phyloP scores from a whole-genome alignment of 2,113 vertebrate species.

The Xiphias gladius region DNA sequence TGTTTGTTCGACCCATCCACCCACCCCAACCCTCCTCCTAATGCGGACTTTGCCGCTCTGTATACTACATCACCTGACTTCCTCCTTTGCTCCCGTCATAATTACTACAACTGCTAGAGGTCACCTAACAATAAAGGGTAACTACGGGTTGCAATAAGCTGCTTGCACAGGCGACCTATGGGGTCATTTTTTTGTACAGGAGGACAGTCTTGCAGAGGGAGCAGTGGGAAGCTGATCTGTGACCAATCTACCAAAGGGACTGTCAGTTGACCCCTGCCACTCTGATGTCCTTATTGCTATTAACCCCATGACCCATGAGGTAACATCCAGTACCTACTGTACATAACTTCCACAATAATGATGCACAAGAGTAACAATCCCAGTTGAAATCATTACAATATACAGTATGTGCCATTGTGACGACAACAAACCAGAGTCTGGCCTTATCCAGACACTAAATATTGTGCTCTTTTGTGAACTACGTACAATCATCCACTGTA shows the following conservation, averaged over 20 bases:
- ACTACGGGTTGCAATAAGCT: neutral
- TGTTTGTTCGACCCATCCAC: neutral
- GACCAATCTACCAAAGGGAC: too few species aligned
- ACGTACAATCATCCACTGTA: constrained; percentile 6
- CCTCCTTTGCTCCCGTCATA: neutral
- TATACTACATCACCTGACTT: neutral
- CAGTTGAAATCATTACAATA: constrained; percentile 3
- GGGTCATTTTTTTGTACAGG: neutral
- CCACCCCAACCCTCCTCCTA: neutral
- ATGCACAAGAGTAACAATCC: neutral
- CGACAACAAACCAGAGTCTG: neutral
- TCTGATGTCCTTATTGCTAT: neutral
- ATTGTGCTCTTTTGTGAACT: constrained; percentile 7
- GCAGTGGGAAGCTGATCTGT: constrained; percentile 16
- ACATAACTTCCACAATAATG: neutral
- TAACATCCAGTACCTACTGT: constrained; percentile 5
- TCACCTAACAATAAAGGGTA: neutral
- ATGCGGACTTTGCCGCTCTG: too few species aligned
- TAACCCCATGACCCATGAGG: neutral
- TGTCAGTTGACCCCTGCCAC: too few species aligned
- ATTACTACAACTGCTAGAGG: neutral
- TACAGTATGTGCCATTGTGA: neutral
- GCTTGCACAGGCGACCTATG: neutral
- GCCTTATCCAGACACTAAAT: neutral
- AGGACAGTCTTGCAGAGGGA: neutral